A percentile compares a stretch with the other conserved stretches of the same genome.
These are phyloP conservation scores for Lydus trimaculatus DNA, from an alignment of 2,888 invertebrate genomes.

Conservation along the genomic window DNA sequence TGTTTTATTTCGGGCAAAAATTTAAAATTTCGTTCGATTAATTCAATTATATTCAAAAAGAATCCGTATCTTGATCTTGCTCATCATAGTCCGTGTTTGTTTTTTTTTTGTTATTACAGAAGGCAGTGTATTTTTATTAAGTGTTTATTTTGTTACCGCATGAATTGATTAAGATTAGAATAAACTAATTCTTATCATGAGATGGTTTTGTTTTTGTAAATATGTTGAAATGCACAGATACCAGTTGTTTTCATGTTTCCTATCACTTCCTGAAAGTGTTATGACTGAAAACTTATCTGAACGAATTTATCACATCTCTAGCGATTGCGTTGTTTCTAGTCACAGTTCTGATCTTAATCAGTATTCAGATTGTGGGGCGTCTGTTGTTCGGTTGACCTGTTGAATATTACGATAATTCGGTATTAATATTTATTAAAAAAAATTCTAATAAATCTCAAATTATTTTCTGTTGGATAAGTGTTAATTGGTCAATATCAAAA, in stretches of 20 bases:
- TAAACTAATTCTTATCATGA: too few species aligned
- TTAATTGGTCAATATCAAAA: not conserved
- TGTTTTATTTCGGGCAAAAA: not conserved
- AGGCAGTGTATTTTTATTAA: too few species aligned
- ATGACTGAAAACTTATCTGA: not conserved
- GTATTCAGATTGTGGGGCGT: not conserved
- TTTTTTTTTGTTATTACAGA: too few species aligned
- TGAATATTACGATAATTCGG: not conserved
- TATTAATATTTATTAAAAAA: not conserved
- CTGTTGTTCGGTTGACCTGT: not conserved
- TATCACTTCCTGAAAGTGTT: not conserved
- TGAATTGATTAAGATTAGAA: too few species aligned
- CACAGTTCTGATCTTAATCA: not conserved
- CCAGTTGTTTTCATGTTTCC: too few species aligned
- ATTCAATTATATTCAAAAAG: too few species aligned
- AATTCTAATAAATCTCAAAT: not conserved
- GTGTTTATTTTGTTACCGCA: too few species aligned
- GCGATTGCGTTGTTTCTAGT: conserved; percentile 1
- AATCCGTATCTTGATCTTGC: too few species aligned
- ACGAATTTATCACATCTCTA: not conserved
- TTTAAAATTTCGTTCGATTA: too few species aligned
- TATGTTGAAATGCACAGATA: too few species aligned
- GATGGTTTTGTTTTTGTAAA: too few species aligned
- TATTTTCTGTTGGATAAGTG: not conserved
- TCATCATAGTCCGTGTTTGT: too few species aligned